These are phyloP conservation scores for Nesidiocoris tenuis DNA, from an alignment of 2,888 invertebrate genomes.

Conservation along the genomic window DNA sequence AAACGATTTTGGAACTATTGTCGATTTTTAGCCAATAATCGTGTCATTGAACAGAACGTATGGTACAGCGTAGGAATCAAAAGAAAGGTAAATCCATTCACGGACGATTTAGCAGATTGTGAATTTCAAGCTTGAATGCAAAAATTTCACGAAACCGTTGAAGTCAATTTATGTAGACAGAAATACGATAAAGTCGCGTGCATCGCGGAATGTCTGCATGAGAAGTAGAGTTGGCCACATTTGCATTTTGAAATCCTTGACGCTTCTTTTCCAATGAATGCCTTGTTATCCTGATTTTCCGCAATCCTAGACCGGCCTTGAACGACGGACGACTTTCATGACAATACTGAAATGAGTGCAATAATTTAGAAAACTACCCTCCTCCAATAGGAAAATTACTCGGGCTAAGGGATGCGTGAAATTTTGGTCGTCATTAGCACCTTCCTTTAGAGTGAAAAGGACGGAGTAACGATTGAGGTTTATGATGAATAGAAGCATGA, in stretches of 20 bases:
- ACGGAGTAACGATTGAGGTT: too few relatives aligned
- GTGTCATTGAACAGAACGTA: background rate
- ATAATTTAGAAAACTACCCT: too few relatives aligned
- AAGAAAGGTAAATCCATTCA: background rate
- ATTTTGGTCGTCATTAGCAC: too few relatives aligned
- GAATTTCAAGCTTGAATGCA: background rate
- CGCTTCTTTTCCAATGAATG: background rate
- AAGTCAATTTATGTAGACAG: background rate
- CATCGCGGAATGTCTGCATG: background rate
- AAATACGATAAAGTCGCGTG: background rate
- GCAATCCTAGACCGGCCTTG: background rate
- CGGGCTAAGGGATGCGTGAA: too few relatives aligned
- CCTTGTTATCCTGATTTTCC: background rate
- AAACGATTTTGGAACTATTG: too few relatives aligned
- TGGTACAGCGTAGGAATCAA: background rate
- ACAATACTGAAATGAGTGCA: too few relatives aligned
- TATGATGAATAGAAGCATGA: too few relatives aligned
- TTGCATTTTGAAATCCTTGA: background rate
- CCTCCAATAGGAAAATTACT: too few relatives aligned
- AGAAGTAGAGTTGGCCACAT: background rate
- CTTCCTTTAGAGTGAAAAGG: too few relatives aligned
- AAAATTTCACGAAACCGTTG: background rate
- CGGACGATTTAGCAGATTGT: background rate
- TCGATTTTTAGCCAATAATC: background rate
- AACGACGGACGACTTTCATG: too few relatives aligned